phyloP scores from a whole-genome alignment of 2,113 vertebrate genomes.

The Bagarius yarrelli region DNA sequence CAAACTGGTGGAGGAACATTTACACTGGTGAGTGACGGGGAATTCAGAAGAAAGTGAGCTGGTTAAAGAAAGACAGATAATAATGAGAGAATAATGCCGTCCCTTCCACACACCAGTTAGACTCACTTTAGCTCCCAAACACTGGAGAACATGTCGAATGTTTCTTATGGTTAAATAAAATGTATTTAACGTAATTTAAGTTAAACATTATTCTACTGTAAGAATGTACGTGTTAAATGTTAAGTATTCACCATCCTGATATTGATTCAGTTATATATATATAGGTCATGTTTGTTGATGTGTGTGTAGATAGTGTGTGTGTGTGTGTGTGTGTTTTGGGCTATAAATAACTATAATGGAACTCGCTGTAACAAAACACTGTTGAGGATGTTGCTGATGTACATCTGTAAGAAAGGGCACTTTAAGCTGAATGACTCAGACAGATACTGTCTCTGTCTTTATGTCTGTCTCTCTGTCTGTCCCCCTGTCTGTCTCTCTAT shows the following conservation, averaged over 20 bases:
- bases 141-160: neutral
- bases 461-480: neutral
- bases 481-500: no score
- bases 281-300: constrained; percentile 42
- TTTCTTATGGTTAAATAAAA: no score
- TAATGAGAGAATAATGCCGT: neutral
- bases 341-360: constrained; percentile 13
- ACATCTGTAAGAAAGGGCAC: neutral
- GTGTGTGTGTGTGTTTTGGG: constrained; percentile 22
- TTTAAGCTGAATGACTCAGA: constrained; percentile 1
- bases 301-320: constrained; percentile 24
- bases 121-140: neutral
- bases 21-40: constrained; percentile 84
- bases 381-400: neutral
- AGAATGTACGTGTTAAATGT: no score
- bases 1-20: constrained; percentile 96
- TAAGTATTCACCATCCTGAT: constrained; percentile 52
- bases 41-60: neutral
- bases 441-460: neutral
- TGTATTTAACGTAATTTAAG: no score
- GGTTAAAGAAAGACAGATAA: no score
- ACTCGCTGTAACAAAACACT: constrained; percentile 19
- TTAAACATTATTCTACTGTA: no score
- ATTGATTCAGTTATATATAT: constrained; percentile 67
- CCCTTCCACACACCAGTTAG: neutral